These are phyloP conservation scores for Lasioglossum zephyrum DNA, from an alignment of 2,888 invertebrate species.

Conservation along the genomic window DNA sequence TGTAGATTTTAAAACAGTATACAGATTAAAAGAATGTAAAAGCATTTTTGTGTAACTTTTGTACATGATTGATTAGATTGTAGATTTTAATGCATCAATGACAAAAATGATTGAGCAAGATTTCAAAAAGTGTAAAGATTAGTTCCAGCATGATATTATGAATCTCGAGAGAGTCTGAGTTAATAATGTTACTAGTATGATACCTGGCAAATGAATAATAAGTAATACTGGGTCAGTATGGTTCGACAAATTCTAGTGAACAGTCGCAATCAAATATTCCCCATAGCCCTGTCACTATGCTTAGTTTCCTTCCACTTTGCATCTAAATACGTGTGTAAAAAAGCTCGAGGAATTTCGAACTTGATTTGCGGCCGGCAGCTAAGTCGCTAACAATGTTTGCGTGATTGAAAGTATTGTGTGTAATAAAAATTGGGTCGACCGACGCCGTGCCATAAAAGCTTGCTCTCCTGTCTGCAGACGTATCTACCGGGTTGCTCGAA, in stretches of 20 bases:
- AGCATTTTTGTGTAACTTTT: not conserved
- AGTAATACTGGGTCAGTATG: not conserved
- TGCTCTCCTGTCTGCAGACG: not conserved
- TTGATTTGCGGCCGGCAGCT: not conserved
- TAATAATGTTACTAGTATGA: not conserved
- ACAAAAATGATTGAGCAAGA: not conserved
- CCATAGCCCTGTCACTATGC: not conserved
- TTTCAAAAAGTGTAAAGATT: not conserved
- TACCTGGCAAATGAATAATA: not conserved
- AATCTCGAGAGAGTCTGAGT: not conserved
- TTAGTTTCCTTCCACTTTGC: not conserved
- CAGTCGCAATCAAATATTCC: not conserved
- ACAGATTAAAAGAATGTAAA: not conserved
- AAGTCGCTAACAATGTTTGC: slow-evolving; percentile 5
- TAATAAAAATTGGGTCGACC: not conserved
- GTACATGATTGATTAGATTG: not conserved
- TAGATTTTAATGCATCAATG: not conserved
- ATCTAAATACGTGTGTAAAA: not conserved
- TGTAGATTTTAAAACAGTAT: not conserved
- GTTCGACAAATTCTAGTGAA: not conserved
- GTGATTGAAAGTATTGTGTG: not conserved
- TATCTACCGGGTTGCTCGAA: not conserved
- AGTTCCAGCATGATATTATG: not conserved
- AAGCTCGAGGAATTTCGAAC: not conserved
- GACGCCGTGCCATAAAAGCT: not conserved